Base-by-base conservation (phyloP, 2,113 vertebrate genomes). In the Rhabdomys dilectus region DNA sequence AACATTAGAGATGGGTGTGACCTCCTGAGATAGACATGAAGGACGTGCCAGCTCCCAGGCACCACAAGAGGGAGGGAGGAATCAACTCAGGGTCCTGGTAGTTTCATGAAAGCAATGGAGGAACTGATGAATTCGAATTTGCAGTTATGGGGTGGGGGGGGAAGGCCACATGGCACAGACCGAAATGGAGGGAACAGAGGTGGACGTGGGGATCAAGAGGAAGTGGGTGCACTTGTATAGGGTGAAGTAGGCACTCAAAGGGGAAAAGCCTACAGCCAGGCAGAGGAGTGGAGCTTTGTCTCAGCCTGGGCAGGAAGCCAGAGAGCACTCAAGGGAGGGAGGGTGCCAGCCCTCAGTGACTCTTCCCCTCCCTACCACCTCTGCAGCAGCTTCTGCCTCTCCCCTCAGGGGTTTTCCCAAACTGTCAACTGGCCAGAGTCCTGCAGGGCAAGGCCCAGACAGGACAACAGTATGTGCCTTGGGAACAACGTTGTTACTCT, bases 401-500 rank as follows among this genome's bases (percentile, higher is more conserved):
- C 80, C 58, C 58, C 36, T 31, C 0, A 19, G 93, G 78, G 90
- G 29, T 84, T 97, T 95, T 91, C 88, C 96, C 86, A 89, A 12
- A 68, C 62, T 68, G 78, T 89, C 81, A 78, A 2, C 73, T 90
- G 87, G 91, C 89, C 66, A 53, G 62, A 78, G 66, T 53, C 72
- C 75, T 13, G 0, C 12, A n/a, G 75, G 75, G 78, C 78, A 72
- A 51, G 78, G 73, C 45, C 39, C 39, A 13, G 60, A 36, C 11
- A 5, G 36, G 7, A 51, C 34, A 15, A 15, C 4, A 31, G 39
- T 42, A 56, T 51, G 26, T 36, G 7, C 16, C 60, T 51, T 42
- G 68, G 42, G 10, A 36, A 77, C 60, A 31, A 62, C 42, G 26
- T 62, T 58, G 92, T 56, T 88, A 42, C 51, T 84, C 87, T 80